These are phyloP conservation scores for Phaethornis superciliosus DNA, from an alignment of 2,113 vertebrate species.

Conservation along the genomic window DNA sequence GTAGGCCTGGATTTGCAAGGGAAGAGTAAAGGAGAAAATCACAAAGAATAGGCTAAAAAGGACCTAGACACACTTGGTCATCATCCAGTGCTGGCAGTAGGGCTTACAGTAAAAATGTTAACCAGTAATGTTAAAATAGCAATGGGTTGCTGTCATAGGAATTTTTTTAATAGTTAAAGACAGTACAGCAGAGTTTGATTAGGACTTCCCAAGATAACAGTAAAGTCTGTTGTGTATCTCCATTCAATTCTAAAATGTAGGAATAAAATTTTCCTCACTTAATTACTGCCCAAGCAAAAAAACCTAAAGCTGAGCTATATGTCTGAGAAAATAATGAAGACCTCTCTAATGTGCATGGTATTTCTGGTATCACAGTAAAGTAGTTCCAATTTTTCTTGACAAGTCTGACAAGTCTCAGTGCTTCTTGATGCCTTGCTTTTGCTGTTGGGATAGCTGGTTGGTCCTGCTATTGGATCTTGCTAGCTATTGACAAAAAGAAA, in stretches of 20 bases:
- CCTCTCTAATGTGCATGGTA: neutral
- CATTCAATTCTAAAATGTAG: neutral
- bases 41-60: neutral
- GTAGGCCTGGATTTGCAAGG: neutral
- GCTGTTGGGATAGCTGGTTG: neutral
- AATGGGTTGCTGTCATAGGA: neutral
- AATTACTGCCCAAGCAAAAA: neutral
- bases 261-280: slow-evolving; percentile 4
- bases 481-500: neutral
- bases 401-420: neutral
- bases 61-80: neutral
- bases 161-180: neutral
- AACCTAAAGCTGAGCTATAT: neutral
- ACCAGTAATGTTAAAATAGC: neutral
- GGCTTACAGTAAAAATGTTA: neutral
- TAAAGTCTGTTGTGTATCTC: neutral
- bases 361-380: neutral
- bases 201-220: neutral
- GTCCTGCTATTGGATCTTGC: neutral
- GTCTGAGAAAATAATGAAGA: neutral
- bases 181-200: neutral
- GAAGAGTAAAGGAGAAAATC: neutral
- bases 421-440: neutral
- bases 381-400: neutral
- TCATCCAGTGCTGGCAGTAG: neutral